Evolutionary conservation across 2,888 invertebrate genomes (phyloP).

Genomic region (Bhutanitis thaidina): DNA sequence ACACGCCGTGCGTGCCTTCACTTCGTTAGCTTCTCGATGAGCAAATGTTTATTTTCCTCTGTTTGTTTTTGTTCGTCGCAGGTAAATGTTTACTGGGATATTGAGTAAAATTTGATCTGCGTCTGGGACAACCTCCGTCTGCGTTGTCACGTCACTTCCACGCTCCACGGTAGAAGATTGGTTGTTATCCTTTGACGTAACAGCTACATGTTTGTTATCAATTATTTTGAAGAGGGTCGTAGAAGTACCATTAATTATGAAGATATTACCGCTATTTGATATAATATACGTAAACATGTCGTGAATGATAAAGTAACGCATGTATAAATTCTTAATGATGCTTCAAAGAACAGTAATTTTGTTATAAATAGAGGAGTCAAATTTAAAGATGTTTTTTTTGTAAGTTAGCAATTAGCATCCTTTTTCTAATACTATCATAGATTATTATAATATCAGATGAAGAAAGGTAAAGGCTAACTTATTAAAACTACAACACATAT

Average conservation of each 20-base stretch:
- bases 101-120: constrained; percentile 8
- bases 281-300: no score
- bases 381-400: no score
- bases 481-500: no score
- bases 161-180: constrained; percentile 1
- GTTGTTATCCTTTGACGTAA: constrained; percentile 12
- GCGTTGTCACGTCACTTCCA: background rate
- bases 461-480: no score
- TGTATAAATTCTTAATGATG: no score
- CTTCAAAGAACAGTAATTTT: no score
- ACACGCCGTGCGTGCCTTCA: constrained; percentile 24
- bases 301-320: no score
- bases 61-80: constrained; percentile 15
- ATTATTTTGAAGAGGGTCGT: constrained; percentile 6
- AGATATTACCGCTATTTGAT: background rate
- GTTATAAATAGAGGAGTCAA: no score
- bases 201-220: constrained; percentile 4
- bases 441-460: no score
- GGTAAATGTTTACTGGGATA: constrained; percentile 11
- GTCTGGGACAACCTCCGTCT: background rate
- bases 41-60: constrained; percentile 9
- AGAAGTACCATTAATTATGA: background rate
- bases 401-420: no score
- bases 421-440: no score
- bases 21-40: constrained; percentile 29